Evolutionary conservation across 37 sponge, comb jelly and placozoan species (phyloP).

Genomic region (Bolinopsis microptera): DNA sequence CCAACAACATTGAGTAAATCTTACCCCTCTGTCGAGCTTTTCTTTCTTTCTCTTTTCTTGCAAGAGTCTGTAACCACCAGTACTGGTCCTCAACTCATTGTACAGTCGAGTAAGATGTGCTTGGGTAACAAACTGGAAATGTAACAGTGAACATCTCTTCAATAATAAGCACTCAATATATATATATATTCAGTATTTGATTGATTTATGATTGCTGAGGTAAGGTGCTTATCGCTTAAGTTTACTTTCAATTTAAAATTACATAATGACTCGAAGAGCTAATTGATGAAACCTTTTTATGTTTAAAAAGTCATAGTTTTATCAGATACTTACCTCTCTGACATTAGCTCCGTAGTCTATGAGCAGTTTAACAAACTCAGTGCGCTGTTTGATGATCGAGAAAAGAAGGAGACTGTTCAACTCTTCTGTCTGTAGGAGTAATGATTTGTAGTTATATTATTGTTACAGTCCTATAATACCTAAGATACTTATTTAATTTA

Average conservation of each 20-base stretch:
- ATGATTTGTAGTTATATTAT: not conserved
- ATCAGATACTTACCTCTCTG: slow-evolving; percentile 25
- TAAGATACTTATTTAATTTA: too few species aligned
- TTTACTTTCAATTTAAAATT: not conserved
- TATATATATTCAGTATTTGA: too few species aligned
- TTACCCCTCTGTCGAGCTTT: slow-evolving; percentile 35
- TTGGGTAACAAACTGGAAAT: slow-evolving; percentile 49
- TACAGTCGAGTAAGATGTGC: slow-evolving; percentile 21
- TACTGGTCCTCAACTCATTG: slow-evolving; percentile 39
- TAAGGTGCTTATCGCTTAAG: too few species aligned
- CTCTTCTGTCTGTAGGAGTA: slow-evolving; percentile 2
- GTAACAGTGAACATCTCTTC: too few species aligned
- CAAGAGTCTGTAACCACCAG: slow-evolving; percentile 45
- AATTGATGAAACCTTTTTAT: too few species aligned
- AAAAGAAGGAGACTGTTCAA: slow-evolving; percentile 55
- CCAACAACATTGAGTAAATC: not conserved
- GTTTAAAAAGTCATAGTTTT: too few species aligned
- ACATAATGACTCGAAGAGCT: too few species aligned
- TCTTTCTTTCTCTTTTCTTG: slow-evolving; percentile 55
- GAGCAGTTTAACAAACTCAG: slow-evolving; percentile 59
- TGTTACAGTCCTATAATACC: too few species aligned
- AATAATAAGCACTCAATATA: too few species aligned
- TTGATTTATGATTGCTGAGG: too few species aligned
- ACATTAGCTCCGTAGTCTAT: slow-evolving; percentile 58
- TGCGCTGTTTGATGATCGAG: slow-evolving; percentile 53